Base-by-base conservation (phyloP, 1,140 invertebrate genomes). In the Phortica variegata region DNA sequence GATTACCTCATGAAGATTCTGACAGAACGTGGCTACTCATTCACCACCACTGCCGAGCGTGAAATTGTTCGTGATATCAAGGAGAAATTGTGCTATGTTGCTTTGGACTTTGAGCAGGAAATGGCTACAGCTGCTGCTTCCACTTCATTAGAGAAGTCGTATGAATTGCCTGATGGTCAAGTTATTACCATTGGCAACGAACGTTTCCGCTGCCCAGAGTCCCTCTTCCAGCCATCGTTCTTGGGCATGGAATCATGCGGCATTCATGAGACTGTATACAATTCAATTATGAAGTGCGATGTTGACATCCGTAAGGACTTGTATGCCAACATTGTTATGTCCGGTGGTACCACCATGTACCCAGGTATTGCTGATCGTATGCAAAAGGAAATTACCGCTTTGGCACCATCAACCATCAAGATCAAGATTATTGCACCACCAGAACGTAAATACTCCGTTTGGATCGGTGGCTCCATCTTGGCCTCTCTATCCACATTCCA, bases 281-380 rank as follows among this genome's bases (percentile, higher is more conserved):
- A 95, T 82, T 93, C 90, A 58, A 95, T 97, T 83, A 95, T 95
- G 92, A 95, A 95, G 84, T 95, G 92, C 80, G 92, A 95, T 75
- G 89, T 94, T 19, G 90, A 93, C 76, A 93, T 93, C 82, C 85
- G 90, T 81, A 92, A 92, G 84, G 93, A 95, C 80, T 81, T 95
- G 80, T 96, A 95, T 78, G 91, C 93, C 79, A 96, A 96, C 84
- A 95, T 91, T 57, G 93, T 96, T 54, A 84, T 96, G 65, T 95
- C 93, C 54, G 93, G 94, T 73, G 94, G 94, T 79, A 95, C 93
- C 82, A 95, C 92, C 78, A 96, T 96, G 93, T 96, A 93, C 80
- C 93, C 93, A 43, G 91, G 91, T 79, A 82, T 82, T 76, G 88
- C 89, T 61, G 90, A 92, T 76, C 82, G 90, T 52, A 92, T 92